Percentiles rank a stretch among this genome's conserved stretches.
These are phyloP conservation scores for Paracanthobrama guichenoti DNA, from an alignment of 2,113 vertebrate genomes.

Conservation along the genomic window DNA sequence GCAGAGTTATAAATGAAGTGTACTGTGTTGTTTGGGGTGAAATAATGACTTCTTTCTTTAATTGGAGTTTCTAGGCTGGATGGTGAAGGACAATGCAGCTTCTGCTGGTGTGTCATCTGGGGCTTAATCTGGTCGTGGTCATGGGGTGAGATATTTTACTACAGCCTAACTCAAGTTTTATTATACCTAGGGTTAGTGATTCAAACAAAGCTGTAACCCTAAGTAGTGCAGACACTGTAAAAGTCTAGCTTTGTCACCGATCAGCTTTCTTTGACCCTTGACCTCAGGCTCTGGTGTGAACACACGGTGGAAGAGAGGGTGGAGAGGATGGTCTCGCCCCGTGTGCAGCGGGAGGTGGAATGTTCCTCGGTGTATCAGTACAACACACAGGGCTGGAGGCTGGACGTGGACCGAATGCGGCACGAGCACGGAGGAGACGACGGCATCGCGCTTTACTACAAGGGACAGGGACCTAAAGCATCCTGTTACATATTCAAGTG, in stretches of 20 bases:
- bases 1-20: not conserved
- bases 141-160: constrained; percentile 70
- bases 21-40: not conserved
- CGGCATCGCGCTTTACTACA: constrained; percentile 69
- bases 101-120: constrained; percentile 67
- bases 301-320: constrained; percentile 64
- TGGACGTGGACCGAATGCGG: constrained; percentile 77
- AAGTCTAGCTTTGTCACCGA: not conserved
- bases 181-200: not conserved
- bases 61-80: constrained; percentile 5
- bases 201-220: not conserved
- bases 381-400: constrained; percentile 79
- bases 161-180: not conserved
- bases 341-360: constrained; percentile 76
- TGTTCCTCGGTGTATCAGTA: constrained; percentile 82
- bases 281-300: constrained; percentile 83
- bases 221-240: no score
- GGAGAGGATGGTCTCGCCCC: constrained; percentile 75
- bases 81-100: constrained; percentile 54
- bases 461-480: constrained; percentile 56
- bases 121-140: constrained; percentile 60
- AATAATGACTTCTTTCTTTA: not conserved
- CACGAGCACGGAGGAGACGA: constrained; percentile 59
- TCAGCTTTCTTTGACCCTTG: not conserved
- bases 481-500: constrained; percentile 87